phyloP scores from a whole-genome alignment of 1,140 invertebrate species.

The Drosophila setifemur region DNA sequence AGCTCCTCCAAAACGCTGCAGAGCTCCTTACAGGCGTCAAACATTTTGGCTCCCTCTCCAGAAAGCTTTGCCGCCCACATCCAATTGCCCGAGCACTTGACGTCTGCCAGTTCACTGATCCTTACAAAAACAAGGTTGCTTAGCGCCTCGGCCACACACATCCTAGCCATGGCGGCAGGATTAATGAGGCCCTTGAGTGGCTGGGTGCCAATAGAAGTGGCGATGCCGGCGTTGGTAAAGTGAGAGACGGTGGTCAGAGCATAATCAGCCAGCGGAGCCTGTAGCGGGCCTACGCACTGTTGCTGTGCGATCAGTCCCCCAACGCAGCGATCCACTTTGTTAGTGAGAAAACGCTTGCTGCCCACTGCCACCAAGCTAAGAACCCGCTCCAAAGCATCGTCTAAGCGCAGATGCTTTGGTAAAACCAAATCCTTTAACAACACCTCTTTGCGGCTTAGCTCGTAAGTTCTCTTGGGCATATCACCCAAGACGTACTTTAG shows the following conservation, averaged over 20 bases:
- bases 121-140: constrained; percentile 98
- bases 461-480: constrained; percentile 85
- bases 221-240: constrained; percentile 89
- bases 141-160: constrained; percentile 96
- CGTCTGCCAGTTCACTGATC: constrained; percentile 92
- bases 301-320: constrained; percentile 98
- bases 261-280: constrained; percentile 97
- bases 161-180: constrained; percentile 92
- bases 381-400: constrained; percentile 90
- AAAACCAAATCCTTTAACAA: constrained; percentile 7
- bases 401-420: constrained; percentile 81
- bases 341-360: constrained; percentile 97
- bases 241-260: constrained; percentile 95
- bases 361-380: constrained; percentile 94
- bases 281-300: constrained; percentile 97
- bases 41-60: constrained; percentile 94
- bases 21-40: constrained; percentile 94
- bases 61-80: constrained; percentile 99
- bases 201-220: constrained; percentile 97
- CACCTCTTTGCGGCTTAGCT: constrained; percentile 65
- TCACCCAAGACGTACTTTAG: constrained; percentile 93
- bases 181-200: constrained; percentile 94
- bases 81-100: constrained; percentile 99
- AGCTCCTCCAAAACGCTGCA: constrained; percentile 92
- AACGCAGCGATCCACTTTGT: constrained; percentile 97